Percentiles rank a stretch among this genome's conserved stretches.
These are phyloP conservation scores for Pseudochirops corinnae DNA, from an alignment of 2,797 vertebrate genomes.

Conservation along the genomic window DNA sequence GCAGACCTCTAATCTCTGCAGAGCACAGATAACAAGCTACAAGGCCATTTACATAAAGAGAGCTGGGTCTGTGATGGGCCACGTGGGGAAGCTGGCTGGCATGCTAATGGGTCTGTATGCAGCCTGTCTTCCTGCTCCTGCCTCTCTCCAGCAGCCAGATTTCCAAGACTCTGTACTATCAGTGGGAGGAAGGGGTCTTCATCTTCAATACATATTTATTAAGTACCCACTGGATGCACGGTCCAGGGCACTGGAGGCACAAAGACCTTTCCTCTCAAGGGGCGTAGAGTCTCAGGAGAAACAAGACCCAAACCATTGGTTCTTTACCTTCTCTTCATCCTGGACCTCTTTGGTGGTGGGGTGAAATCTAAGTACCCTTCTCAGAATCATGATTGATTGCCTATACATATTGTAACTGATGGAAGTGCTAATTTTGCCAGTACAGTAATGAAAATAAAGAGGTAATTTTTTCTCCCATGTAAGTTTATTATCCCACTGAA, in stretches of 20 bases:
- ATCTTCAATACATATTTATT: neutral
- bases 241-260: neutral
- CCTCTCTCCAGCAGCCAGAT: neutral
- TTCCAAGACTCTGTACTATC: neutral
- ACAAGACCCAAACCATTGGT: neutral
- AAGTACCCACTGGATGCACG: neutral
- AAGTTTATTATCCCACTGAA: neutral
- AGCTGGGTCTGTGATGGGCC: neutral
- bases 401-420: neutral
- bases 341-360: neutral
- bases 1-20: neutral
- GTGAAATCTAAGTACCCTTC: neutral
- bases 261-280: neutral
- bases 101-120: neutral
- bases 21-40: neutral
- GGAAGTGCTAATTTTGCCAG: neutral
- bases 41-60: neutral
- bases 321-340: neutral
- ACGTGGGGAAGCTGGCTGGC: neutral
- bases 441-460: neutral
- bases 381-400: neutral
- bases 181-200: neutral
- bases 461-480: neutral
- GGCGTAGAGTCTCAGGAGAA: neutral
- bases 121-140: neutral